Percentiles rank a stretch among this genome's conserved stretches.
Evolutionary conservation across 1,140 invertebrate species (phyloP).

Genomic region (Brachionus rotundiformis): DNA sequence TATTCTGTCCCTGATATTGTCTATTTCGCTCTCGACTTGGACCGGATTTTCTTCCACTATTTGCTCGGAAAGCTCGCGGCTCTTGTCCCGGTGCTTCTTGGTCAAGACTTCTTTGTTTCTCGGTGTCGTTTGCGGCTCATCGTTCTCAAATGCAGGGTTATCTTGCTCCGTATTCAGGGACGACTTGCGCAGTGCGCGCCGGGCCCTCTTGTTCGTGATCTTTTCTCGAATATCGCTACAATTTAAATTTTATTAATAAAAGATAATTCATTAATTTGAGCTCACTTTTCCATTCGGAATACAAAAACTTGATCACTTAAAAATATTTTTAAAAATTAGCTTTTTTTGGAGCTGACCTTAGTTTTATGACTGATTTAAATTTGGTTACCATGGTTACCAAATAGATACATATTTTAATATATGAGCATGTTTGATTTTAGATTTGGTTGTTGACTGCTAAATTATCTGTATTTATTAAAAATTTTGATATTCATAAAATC

Average conservation of each 20-base stretch:
- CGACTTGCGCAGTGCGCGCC: neutral
- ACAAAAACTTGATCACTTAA: neutral
- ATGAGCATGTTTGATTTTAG: neutral
- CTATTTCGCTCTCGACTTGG: constrained; percentile 31
- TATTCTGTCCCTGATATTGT: constrained; percentile 22
- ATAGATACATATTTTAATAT: neutral
- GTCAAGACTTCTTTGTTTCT: neutral
- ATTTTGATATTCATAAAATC: neutral
- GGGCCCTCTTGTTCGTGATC: neutral
- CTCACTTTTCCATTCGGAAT: neutral
- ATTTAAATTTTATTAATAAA: neutral
- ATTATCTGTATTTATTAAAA: neutral
- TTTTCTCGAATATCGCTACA: neutral
- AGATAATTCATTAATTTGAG: no score
- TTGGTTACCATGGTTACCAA: neutral
- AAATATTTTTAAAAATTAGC: neutral
- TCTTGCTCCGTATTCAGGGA: neutral
- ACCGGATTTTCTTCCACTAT: constrained; percentile 17
- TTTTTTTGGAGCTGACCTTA: neutral
- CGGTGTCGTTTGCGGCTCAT: neutral
- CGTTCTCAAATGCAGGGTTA: neutral
- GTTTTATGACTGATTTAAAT: neutral
- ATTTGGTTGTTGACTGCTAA: neutral
- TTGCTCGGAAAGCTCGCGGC: constrained; percentile 8
- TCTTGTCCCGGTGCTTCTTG: constrained; percentile 44